Evolutionary conservation across 2,888 invertebrate genomes (phyloP).

Genomic region (Orchesella flavescens): DNA sequence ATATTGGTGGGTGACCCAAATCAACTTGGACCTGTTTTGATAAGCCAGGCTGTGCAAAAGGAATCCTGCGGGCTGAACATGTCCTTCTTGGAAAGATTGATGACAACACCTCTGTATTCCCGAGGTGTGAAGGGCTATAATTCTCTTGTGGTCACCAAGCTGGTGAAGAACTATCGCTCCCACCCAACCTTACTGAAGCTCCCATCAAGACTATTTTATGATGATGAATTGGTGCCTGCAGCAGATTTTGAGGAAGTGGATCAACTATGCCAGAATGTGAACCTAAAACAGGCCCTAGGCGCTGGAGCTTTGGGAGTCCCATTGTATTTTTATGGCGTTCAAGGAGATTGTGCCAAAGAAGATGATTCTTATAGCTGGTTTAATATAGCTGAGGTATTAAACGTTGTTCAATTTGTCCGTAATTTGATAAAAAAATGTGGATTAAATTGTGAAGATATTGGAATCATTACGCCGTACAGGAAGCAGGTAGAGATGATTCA

Average conservation of each 20-base stretch:
- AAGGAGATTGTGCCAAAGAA: conserved; percentile 78
- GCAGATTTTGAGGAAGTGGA: conserved; percentile 75
- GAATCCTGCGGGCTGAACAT: conserved; percentile 79
- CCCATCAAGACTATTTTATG: conserved; percentile 89
- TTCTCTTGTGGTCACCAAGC: conserved; percentile 86
- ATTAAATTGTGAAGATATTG: conserved; percentile 83
- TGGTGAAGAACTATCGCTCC: conserved; percentile 82
- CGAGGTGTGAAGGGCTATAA: conserved; percentile 78
- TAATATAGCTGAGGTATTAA: conserved; percentile 87
- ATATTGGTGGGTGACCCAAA: conserved; percentile 85
- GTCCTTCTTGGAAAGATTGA: conserved; percentile 81
- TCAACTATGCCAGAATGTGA: conserved; percentile 71
- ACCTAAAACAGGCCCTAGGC: conserved; percentile 59
- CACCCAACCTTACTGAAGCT: conserved; percentile 84
- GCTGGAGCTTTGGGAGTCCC: conserved; percentile 69
- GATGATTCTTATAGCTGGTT: conserved; percentile 90
- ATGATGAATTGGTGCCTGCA: conserved; percentile 83
- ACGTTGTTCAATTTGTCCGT: conserved; percentile 79
- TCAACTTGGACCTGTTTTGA: conserved; percentile 89
- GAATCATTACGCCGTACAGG: conserved; percentile 92
- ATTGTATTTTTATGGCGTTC: conserved; percentile 73
- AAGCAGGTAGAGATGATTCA: conserved; percentile 82
- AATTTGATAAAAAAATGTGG: conserved; percentile 80
- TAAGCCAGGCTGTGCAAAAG: conserved; percentile 76
- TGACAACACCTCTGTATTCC: conserved; percentile 82